Percentiles rank a stretch among this genome's conserved stretches.
phyloP scores from a whole-genome alignment of 1,140 invertebrate species.

The Globodera ellingtonae region DNA sequence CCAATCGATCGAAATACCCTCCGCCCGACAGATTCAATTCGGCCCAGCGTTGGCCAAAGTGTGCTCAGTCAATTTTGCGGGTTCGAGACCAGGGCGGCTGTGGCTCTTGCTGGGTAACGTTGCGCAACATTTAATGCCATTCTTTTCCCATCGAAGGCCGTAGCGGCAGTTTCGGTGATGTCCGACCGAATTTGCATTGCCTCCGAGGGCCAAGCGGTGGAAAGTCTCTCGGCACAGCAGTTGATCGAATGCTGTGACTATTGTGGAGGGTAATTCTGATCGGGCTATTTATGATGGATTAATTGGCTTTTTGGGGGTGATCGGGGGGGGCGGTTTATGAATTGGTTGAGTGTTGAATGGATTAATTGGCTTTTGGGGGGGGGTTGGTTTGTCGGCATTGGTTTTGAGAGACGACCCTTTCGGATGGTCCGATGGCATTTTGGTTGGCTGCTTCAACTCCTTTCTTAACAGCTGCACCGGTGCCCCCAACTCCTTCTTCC shows the following conservation, averaged over 20 bases:
- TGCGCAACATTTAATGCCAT: background rate
- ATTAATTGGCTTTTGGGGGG: too few relatives aligned
- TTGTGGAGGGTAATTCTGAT: conserved; percentile 26
- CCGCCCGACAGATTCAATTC: conserved; percentile 24
- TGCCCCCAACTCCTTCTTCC: conserved; percentile 28
- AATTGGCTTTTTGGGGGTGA: too few relatives aligned
- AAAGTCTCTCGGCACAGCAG: conserved; percentile 21
- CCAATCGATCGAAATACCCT: background rate
- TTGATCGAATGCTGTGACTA: conserved; percentile 31
- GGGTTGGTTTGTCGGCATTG: too few relatives aligned
- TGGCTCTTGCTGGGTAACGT: conserved; percentile 29
- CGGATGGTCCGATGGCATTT: background rate
- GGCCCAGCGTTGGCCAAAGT: conserved; percentile 27
- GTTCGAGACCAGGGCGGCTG: conserved; percentile 36
- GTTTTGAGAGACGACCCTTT: background rate
- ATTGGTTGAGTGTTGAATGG: too few relatives aligned
- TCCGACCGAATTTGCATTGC: conserved; percentile 34
- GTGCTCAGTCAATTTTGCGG: conserved; percentile 24
- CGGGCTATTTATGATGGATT: background rate
- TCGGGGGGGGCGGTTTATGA: too few relatives aligned
- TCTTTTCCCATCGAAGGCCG: conserved; percentile 2
- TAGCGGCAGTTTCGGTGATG: conserved; percentile 26
- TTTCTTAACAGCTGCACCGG: conserved; percentile 26
- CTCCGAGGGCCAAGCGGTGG: conserved; percentile 1
- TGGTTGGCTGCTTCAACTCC: background rate